Base-by-base conservation (phyloP, 2,113 vertebrate species). In the Chaetorhynchus papuensis region DNA sequence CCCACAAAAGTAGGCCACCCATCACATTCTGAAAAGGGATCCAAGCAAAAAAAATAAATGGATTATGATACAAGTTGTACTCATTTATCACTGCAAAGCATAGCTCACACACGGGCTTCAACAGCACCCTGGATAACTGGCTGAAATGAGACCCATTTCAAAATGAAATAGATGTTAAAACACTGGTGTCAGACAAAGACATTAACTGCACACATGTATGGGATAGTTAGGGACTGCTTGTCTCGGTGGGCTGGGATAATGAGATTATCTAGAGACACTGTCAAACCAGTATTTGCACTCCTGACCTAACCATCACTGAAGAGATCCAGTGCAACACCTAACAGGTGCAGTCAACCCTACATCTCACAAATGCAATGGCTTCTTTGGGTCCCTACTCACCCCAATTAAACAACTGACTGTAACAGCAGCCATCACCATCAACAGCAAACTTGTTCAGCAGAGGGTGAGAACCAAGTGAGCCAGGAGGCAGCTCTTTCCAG, bases 1-100 rank as follows among this genome's bases (percentile, higher is more conserved):
- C 39, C 49, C 65, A 49, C 27, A 94, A 74, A 98, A 98, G 63
- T 98, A 98, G 97, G 97, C 94, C 97, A 97, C 76, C 86, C 84
- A 77, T 97, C 96, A 93, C 70, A 95, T 87, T 95, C 83, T 83
- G 59, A 91, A 94, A 72, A 89, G 63, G 30, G 81, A 91, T 70
- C 37, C 57, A 94, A 57, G 83, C 15, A 87, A 91, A 87, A 89
- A 89, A 96, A 94, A 13, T 18, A 94, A 95, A 91, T 54, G 53
- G 70, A 85, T 94, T 97, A 96, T 84, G 78, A 89, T 83, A 93
- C 72, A 97, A 83, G 90, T 87, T 95, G 82, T 93, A 93, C 87
- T 95, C 70, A 92, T 94, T 97, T 97, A 95, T 96, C 94, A 93
- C 41, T 60, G 89, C 56, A 66, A 79, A 72, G 41, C 18, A 77